phyloP scores from a whole-genome alignment of 2,888 invertebrate species.

The Trissoscelio sp. region DNA sequence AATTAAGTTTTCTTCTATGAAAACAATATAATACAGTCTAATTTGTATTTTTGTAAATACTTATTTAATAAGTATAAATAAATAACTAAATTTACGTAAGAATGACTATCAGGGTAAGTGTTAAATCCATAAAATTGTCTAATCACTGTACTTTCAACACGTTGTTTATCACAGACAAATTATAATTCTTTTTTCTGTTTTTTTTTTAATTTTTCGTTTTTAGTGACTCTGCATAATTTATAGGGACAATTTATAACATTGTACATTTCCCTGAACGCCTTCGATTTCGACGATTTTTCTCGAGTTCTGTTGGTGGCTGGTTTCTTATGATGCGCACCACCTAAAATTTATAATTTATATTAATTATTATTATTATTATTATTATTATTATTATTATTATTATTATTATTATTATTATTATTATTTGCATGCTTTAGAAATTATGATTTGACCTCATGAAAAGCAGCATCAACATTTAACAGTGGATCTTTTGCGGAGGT shows the following conservation, averaged over 20 bases:
- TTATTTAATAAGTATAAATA: too few species aligned
- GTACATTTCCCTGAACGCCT: conserved; percentile 84
- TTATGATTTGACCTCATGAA: conserved; percentile 92
- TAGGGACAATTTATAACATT: conserved; percentile 76
- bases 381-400: too few species aligned
- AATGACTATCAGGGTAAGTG: neutral
- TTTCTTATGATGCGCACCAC: conserved; percentile 91
- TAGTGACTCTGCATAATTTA: conserved; percentile 47
- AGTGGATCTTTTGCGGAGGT: conserved; percentile 97
- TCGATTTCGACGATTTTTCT: conserved; percentile 87
- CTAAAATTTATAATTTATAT: conserved; percentile 84
- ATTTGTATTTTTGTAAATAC: too few species aligned
- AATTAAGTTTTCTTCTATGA: too few species aligned
- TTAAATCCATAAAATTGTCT: neutral
- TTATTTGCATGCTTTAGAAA: too few species aligned
- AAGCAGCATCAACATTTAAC: conserved; percentile 93
- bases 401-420: too few species aligned
- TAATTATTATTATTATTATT: too few species aligned
- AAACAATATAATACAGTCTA: too few species aligned
- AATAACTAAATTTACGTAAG: neutral
- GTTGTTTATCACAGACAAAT: conserved; percentile 65
- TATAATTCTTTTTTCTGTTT: conserved; percentile 10
- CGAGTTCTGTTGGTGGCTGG: conserved; percentile 89
- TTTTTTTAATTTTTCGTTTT: conserved; percentile 38
- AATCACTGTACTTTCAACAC: conserved; percentile 39